Conservation (phyloP, 1,140 invertebrate species). For the Paraescarpia echinospica region DNA sequence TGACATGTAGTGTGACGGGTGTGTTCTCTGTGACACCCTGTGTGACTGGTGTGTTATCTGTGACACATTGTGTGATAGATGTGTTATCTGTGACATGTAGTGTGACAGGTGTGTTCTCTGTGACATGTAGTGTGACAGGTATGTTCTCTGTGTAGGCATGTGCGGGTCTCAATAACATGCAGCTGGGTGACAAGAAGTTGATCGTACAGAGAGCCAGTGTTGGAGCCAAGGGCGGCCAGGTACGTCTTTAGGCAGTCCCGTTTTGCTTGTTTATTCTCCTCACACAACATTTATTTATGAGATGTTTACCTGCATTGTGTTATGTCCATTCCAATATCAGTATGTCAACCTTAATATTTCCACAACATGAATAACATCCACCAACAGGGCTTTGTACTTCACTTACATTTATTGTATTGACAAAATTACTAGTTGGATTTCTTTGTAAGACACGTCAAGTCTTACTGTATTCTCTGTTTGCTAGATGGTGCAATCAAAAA, state of each 20-base stretch:
- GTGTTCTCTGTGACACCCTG: background rate
- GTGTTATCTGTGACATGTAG: conserved; percentile 7
- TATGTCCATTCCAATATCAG: background rate
- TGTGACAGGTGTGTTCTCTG: background rate
- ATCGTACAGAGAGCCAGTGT: conserved; percentile 83
- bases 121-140: conserved; percentile 9
- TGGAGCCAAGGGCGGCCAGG: conserved; percentile 68
- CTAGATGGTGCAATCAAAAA: background rate
- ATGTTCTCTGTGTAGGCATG: conserved; percentile 75
- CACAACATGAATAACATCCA: background rate
- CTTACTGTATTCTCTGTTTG: background rate
- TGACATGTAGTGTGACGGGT: background rate
- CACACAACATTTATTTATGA: background rate
- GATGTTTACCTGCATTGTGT: background rate
- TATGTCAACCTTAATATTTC: background rate
- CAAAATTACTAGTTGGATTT: too few relatives aligned
- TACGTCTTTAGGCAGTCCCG: conserved; percentile 23
- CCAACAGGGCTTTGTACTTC: background rate
- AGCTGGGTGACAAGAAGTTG: conserved; percentile 96
- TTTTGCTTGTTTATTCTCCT: background rate
- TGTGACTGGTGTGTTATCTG: background rate
- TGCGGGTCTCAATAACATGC: conserved; percentile 98
- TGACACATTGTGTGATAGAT: background rate
- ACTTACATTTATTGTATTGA: background rate
- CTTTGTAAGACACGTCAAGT: too few relatives aligned